Conservation (phyloP, 2,797 vertebrate species). For the Artibeus jamaicensis region DNA sequence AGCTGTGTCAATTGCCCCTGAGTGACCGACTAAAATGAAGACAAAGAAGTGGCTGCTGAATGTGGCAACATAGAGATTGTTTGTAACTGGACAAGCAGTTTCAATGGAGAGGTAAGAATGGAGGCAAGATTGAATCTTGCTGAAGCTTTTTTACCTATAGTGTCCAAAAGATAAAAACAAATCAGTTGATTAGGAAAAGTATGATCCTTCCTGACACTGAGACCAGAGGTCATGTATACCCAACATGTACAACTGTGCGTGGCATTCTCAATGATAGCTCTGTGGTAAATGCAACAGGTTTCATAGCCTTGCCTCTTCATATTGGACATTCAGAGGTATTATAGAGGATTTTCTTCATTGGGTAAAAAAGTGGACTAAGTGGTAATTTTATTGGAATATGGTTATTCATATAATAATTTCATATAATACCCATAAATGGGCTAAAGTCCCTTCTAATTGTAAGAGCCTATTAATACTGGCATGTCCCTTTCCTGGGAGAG, state of each 20-base stretch:
- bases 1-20: neutral
- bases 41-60: too few relatives aligned
- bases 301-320: neutral
- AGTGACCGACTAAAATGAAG: neutral
- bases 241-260: neutral
- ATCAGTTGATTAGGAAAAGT: neutral
- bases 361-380: neutral
- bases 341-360: neutral
- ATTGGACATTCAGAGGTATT: neutral
- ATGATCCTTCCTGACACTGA: neutral
- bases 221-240: neutral
- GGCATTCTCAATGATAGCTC: neutral
- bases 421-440: neutral
- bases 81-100: neutral
- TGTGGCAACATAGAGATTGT: neutral
- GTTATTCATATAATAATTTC: neutral
- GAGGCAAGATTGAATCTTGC: neutral
- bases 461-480: neutral
- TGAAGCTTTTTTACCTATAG: neutral
- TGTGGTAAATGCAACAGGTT: neutral
- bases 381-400: neutral
- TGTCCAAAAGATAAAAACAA: neutral
- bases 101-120: neutral
- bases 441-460: neutral
- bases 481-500: neutral